A percentile compares a stretch with the other conserved stretches of the same genome.
phyloP scores from a whole-genome alignment of 1,140 invertebrate species.

The Drosophila arawakana region DNA sequence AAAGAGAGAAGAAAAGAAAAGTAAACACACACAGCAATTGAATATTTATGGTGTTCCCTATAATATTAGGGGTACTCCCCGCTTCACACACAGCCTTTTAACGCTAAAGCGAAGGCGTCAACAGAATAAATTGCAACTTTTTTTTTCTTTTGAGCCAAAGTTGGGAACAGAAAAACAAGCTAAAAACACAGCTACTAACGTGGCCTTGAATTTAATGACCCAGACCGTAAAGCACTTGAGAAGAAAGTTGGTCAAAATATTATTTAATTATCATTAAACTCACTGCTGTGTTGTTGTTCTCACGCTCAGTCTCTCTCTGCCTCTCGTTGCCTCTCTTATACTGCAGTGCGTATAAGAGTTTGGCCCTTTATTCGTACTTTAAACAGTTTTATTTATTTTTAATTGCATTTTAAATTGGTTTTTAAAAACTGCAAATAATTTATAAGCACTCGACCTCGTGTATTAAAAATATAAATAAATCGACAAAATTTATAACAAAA shows the following conservation, averaged over 20 bases:
- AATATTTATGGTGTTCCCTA: conserved; percentile 52
- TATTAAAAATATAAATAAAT: too few relatives aligned
- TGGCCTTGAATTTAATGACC: conserved; percentile 59
- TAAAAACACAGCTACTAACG: conserved; percentile 23
- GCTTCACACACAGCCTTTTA: neutral
- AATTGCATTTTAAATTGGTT: too few relatives aligned
- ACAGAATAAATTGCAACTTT: conserved; percentile 41
- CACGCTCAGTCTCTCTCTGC: neutral
- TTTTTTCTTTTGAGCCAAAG: conserved; percentile 18
- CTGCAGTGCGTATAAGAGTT: neutral
- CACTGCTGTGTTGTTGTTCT: neutral
- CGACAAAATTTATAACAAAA: too few relatives aligned
- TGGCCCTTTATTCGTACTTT: too few relatives aligned
- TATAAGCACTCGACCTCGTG: too few relatives aligned
- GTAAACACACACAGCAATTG: conserved; percentile 42
- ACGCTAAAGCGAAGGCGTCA: conserved; percentile 22
- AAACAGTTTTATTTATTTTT: neutral
- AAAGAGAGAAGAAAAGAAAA: neutral
- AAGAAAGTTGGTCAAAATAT: conserved; percentile 43
- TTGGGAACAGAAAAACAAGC: conserved; percentile 36
- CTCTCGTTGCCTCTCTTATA: conserved; percentile 1
- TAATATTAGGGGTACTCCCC: conserved; percentile 2
- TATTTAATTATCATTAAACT: conserved; percentile 43
- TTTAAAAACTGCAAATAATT: neutral
- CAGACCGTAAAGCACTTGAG: conserved; percentile 42